Percentiles rank a stretch among this genome's conserved stretches.
phyloP scores from a whole-genome alignment of 2,888 invertebrate genomes.

The Tipula lateralis region DNA sequence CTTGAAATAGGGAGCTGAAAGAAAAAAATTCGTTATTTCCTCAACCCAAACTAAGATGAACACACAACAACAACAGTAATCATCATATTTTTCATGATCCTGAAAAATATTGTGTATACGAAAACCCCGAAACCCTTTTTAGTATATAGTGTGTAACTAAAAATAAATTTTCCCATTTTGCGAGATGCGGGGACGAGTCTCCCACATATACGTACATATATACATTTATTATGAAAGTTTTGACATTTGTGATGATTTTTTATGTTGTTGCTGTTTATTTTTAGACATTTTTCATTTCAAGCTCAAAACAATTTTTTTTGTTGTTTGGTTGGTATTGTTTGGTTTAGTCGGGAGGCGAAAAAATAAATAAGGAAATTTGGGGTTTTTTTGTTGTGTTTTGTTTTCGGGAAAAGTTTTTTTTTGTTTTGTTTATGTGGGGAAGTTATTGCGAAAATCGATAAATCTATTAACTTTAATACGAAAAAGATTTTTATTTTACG shows the following conservation, averaged over 20 bases:
- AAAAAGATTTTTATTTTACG: neutral
- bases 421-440: neutral
- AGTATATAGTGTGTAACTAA: neutral
- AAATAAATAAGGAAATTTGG: constrained; percentile 6
- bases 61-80: neutral
- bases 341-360: neutral
- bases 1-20: neutral
- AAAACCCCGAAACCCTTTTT: constrained; percentile 12
- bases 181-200: neutral
- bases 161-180: neutral
- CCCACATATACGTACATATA: neutral
- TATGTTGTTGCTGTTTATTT: constrained; percentile 13
- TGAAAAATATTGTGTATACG: neutral
- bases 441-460: neutral
- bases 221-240: constrained; percentile 16
- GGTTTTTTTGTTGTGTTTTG: neutral
- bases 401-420: neutral
- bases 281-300: neutral
- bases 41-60: neutral
- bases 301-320: neutral
- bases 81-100: constrained; percentile 19
- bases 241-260: constrained; percentile 24
- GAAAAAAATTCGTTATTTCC: neutral
- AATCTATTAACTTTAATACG: constrained; percentile 19
- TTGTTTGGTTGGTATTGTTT: too few species aligned